Evolutionary conservation across 1,140 invertebrate species (phyloP).

Genomic region (Trachymyrmex cornetzi): DNA sequence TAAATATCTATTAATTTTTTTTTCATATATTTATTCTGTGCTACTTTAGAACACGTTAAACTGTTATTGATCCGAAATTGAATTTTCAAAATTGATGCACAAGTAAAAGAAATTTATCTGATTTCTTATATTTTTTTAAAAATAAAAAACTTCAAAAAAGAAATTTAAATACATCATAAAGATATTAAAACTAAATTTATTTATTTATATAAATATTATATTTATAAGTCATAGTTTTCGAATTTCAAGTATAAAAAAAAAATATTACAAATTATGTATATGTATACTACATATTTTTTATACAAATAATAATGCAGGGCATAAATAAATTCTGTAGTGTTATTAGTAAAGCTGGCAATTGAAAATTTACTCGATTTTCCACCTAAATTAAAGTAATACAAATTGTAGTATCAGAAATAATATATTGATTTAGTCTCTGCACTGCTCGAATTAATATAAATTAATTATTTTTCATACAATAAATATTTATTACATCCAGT

Average conservation of each 20-base stretch:
- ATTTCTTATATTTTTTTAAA: background rate
- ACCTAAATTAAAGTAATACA: too few relatives aligned
- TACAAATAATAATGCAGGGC: background rate
- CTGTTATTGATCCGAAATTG: background rate
- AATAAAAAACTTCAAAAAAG: background rate
- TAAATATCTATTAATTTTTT: background rate
- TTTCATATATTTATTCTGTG: background rate
- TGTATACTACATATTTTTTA: too few relatives aligned
- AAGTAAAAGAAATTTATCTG: background rate
- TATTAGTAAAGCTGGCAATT: too few relatives aligned
- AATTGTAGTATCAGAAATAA: too few relatives aligned
- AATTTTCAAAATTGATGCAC: background rate
- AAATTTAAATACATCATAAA: background rate
- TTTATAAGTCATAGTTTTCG: background rate
- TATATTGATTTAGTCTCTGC: too few relatives aligned
- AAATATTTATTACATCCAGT: too few relatives aligned
- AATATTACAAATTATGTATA: too few relatives aligned
- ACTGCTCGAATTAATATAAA: too few relatives aligned
- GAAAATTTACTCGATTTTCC: too few relatives aligned
- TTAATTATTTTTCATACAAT: too few relatives aligned
- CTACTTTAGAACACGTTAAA: background rate
- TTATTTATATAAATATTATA: background rate
- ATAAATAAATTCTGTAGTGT: too few relatives aligned
- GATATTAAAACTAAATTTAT: background rate
- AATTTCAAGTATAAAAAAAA: background rate